A percentile compares a stretch with the other conserved stretches of the same genome.
Conservation (phyloP, 2,888 invertebrate genomes). For the Drosophila barbarae region DNA sequence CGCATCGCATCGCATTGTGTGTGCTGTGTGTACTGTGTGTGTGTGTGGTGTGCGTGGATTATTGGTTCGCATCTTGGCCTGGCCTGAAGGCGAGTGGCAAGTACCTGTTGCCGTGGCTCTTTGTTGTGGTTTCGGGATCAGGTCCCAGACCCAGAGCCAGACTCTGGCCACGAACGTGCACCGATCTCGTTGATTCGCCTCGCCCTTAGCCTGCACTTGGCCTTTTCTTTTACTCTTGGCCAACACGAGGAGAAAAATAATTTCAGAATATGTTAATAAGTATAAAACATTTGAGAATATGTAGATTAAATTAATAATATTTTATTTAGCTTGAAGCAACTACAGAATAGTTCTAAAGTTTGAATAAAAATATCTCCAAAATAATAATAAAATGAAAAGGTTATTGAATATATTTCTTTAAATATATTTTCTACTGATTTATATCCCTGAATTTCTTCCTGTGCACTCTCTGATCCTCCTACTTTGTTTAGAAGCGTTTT, state of each 20-base stretch:
- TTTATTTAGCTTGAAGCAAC: neutral
- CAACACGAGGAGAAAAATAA: neutral
- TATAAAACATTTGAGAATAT: neutral
- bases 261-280: neutral
- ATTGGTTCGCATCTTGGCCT: conserved; percentile 69
- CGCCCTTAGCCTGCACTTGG: conserved; percentile 51
- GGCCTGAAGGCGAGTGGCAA: conserved; percentile 64
- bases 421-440: neutral
- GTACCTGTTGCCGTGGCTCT: conserved; percentile 70
- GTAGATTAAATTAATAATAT: rapidly evolving
- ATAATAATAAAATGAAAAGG: neutral
- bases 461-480: conserved; percentile 43
- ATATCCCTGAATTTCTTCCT: conserved; percentile 23
- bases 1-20: conserved; percentile 62
- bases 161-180: conserved; percentile 63
- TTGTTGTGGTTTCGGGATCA: conserved; percentile 56
- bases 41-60: conserved; percentile 65
- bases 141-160: conserved; percentile 25
- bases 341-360: too few species aligned
- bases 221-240: conserved; percentile 44
- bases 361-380: neutral
- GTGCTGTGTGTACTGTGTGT: conserved; percentile 44
- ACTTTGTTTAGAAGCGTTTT: conserved; percentile 52
- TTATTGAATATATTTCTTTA: too few species aligned
- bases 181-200: conserved; percentile 69